Percentiles rank a stretch among this genome's conserved stretches.
Conservation (phyloP, 64 coral and sea anemone genomes). For the Stichodactyla mertensii region DNA sequence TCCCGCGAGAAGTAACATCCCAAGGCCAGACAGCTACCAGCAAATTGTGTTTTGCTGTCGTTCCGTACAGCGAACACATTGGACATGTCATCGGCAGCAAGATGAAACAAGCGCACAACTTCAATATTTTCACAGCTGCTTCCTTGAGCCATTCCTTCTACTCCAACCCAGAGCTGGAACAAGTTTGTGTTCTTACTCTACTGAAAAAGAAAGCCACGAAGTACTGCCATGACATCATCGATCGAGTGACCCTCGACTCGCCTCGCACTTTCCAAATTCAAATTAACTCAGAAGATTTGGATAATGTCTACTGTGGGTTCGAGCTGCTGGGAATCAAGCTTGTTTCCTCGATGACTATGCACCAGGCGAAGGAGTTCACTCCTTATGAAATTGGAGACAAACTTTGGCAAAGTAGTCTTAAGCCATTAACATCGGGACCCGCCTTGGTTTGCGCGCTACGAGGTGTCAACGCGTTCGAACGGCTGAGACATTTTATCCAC, state of each 20-base stretch:
- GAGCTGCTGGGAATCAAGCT: slow-evolving; percentile 86
- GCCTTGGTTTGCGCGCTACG: slow-evolving; percentile 71
- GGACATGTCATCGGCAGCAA: slow-evolving; percentile 46
- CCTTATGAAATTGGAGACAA: slow-evolving; percentile 73
- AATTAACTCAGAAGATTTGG: background rate
- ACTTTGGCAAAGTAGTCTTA: slow-evolving; percentile 71
- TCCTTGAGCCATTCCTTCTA: slow-evolving; percentile 75
- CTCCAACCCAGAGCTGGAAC: slow-evolving; percentile 88
- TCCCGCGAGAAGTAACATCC: slow-evolving; percentile 32
- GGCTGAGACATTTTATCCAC: slow-evolving; percentile 63
- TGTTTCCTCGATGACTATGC: slow-evolving; percentile 57
- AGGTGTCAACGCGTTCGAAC: slow-evolving; percentile 64
- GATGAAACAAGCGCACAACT: slow-evolving; percentile 50
- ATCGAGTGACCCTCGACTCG: slow-evolving; percentile 7
- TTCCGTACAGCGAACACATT: slow-evolving; percentile 62
- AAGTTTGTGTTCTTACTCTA: slow-evolving; percentile 81
- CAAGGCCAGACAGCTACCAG: slow-evolving; percentile 36
- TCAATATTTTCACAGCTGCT: slow-evolving; percentile 49
- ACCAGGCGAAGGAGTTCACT: slow-evolving; percentile 89
- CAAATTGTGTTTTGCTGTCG: slow-evolving; percentile 47
- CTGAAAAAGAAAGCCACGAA: slow-evolving; percentile 61
- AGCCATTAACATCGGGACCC: slow-evolving; percentile 61
- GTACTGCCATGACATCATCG: slow-evolving; percentile 31
- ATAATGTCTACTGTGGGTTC: slow-evolving; percentile 42
- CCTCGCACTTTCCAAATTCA: background rate